A percentile compares a stretch with the other conserved stretches of the same genome.
These are phyloP conservation scores for Synanceia verrucosa DNA, from an alignment of 2,797 vertebrate genomes.

Conservation along the genomic window DNA sequence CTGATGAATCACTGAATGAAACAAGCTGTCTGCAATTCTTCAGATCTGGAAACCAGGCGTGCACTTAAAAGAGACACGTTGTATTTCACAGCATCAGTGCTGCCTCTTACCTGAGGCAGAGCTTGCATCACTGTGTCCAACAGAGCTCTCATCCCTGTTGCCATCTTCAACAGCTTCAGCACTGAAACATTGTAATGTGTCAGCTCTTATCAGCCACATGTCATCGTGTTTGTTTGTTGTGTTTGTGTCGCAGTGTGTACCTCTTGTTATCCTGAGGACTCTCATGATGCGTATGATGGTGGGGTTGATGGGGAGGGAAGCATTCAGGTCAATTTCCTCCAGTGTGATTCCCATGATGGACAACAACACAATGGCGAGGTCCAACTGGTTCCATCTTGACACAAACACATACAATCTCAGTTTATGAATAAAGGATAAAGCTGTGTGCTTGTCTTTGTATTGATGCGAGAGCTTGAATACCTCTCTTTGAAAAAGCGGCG, in stretches of 20 bases:
- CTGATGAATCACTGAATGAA: constrained; percentile 47
- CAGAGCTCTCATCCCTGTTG: constrained; percentile 94
- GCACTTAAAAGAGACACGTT: constrained; percentile 31
- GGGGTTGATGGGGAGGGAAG: constrained; percentile 94
- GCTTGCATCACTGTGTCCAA: constrained; percentile 97
- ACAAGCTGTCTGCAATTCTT: constrained; percentile 52
- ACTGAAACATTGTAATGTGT: constrained; percentile 78
- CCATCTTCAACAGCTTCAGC: constrained; percentile 96
- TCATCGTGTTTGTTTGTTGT: neutral
- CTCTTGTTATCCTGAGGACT: constrained; percentile 93
- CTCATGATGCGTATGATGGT: constrained; percentile 98
- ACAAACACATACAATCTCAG: constrained; percentile 14
- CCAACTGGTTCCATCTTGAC: constrained; percentile 97
- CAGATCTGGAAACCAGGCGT: constrained; percentile 50
- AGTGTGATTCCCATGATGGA: constrained; percentile 96
- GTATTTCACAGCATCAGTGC: constrained; percentile 9
- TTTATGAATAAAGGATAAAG: neutral
- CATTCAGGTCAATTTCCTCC: constrained; percentile 95
- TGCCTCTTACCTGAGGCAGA: constrained; percentile 90
- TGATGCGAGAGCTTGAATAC: constrained; percentile 65
- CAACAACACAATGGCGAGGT: constrained; percentile 93
- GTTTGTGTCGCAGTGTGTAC: constrained; percentile 65
- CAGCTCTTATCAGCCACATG: constrained; percentile 31
- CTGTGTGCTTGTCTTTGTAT: constrained; percentile 11
- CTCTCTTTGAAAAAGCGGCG: constrained; percentile 97